Base-by-base conservation (phyloP, 1,140 invertebrate genomes). In the Lordiphosa collinella region DNA sequence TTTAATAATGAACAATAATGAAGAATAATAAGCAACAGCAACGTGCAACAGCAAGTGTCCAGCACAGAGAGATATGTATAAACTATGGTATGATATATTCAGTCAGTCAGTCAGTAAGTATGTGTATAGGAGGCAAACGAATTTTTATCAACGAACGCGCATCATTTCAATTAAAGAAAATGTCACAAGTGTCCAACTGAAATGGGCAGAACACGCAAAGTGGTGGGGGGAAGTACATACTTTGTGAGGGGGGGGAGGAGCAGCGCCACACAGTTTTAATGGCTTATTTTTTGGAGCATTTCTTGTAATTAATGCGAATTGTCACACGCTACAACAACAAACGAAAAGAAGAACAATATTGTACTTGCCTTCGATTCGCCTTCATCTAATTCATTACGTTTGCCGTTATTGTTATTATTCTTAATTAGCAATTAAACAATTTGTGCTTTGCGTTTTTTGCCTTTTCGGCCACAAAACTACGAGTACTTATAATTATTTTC, bases 351-450 rank as follows among this genome's bases (percentile, higher is more conserved):
- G 10, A 64, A 58, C 46, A 46, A 8, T 48, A 34, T 52, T 48
- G 34, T 49, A 68, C 46, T 35, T 69, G 76, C 37, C 76, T 84
- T 82, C 76, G 76, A 80, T 80, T 76, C 76, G 78, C 47, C 60
- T 58, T 63, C 60, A 57, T 61, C 68, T 62, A 73, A 69, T 78
- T 84, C 64, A 65, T 82, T 84, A 68, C 62, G 56, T 64, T 76
- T 63, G 48, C 53, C 49, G 51, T 55, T 50, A 13, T 60, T 75
- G 68, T 50, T 57, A 48, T 32, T 59, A 55, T 75, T 78, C 78
- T 84, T 84, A 84, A 84, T 84, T 84, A 84, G 78, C 52, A 84
- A 84, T 84, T 84, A 84, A 84, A 84, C 74, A 84, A 84, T 84
- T 84, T 78, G 73, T 84, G 78, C 78, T 84, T 78, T 70, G 41